These are phyloP conservation scores for Pseudorhiza aurosa DNA, from an alignment of 30 jellyfish, hydroid and myxozoan genomes.

Conservation along the genomic window DNA sequence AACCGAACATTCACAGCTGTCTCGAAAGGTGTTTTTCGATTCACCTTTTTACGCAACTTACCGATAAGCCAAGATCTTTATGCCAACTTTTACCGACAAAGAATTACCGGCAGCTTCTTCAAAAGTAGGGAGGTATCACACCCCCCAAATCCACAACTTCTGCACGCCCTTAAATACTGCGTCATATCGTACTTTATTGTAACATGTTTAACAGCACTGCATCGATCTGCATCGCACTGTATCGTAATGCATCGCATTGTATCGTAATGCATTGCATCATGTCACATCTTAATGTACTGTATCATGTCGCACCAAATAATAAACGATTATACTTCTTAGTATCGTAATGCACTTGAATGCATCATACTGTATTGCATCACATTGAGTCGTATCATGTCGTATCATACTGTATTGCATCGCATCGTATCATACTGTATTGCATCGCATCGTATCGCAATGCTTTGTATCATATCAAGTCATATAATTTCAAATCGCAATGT, in stretches of 20 bases:
- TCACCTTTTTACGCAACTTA: too few species aligned
- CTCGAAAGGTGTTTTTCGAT: too few species aligned
- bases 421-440: neutral
- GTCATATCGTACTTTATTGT: neutral
- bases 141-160: too few species aligned
- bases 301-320: neutral
- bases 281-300: neutral
- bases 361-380: constrained; percentile 5
- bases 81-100: too few species aligned
- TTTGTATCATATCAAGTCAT: neutral
- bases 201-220: neutral
- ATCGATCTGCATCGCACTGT: neutral
- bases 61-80: too few species aligned
- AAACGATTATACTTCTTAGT: neutral
- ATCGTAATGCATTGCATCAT: neutral
- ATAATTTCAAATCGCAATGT: neutral
- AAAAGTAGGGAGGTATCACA: too few species aligned
- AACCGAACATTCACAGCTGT: too few species aligned
- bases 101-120: too few species aligned
- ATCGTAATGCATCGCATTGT: constrained; percentile 10
- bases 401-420: neutral
- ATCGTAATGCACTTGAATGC: neutral
- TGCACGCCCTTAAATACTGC: too few species aligned
- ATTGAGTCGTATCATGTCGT: constrained; percentile 10
- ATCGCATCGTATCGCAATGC: constrained; percentile 15